These are phyloP conservation scores for Thermophis baileyi DNA, from an alignment of 2,113 vertebrate species.

Conservation along the genomic window DNA sequence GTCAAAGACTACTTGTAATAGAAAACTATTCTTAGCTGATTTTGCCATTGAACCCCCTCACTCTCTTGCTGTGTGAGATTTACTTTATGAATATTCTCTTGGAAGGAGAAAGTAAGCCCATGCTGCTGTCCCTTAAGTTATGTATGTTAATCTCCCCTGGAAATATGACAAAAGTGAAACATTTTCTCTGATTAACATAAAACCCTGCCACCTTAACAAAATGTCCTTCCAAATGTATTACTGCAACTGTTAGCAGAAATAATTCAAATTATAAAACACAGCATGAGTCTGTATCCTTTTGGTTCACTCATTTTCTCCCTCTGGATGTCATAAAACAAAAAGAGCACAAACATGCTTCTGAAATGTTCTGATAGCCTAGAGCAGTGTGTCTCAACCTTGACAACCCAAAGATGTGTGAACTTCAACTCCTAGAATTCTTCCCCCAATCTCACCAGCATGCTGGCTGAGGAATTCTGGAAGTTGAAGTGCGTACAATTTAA, in stretches of 20 bases:
- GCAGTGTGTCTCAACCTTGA: background rate
- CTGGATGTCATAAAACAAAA: background rate
- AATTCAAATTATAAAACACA: background rate
- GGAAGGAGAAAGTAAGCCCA: background rate
- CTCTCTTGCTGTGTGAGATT: background rate
- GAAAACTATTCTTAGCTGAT: background rate
- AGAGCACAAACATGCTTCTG: background rate
- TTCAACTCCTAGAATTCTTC: too few species aligned
- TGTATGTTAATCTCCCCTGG: background rate
- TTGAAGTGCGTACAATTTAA: too few species aligned
- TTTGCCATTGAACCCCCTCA: background rate
- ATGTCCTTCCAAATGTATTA: background rate
- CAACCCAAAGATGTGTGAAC: too few species aligned
- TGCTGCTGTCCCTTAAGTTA: background rate
- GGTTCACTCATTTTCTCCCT: background rate
- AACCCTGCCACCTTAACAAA: background rate
- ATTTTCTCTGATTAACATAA: background rate
- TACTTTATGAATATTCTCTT: background rate
- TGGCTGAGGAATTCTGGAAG: too few species aligned
- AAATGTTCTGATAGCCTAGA: conserved; percentile 18
- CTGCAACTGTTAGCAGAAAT: background rate
- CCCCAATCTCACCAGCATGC: too few species aligned
- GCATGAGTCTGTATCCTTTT: background rate
- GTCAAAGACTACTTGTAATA: too few species aligned
- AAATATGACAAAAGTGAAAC: background rate